phyloP scores from a whole-genome alignment of 2,888 invertebrate genomes.

The Drosophila paramelanica region DNA sequence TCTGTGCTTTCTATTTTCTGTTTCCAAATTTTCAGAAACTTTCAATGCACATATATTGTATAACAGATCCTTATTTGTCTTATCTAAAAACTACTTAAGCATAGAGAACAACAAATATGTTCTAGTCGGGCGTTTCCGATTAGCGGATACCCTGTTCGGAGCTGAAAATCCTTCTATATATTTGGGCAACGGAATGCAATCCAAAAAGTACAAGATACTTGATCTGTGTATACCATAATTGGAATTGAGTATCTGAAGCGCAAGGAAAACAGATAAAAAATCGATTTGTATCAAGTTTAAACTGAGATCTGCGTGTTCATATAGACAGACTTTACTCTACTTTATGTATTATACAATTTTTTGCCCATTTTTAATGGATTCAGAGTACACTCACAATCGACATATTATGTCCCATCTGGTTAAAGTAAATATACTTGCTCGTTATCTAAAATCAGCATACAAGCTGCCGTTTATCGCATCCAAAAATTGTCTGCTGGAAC shows the following conservation, averaged over 20 bases:
- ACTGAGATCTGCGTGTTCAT: no score
- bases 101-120: neutral
- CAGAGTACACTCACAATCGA: constrained; percentile 6
- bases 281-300: no score
- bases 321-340: no score
- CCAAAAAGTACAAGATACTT: no score
- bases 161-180: no score
- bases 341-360: no score
- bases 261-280: no score
- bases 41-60: neutral
- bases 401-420: constrained; percentile 33
- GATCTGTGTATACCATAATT: no score
- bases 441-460: constrained; percentile 44
- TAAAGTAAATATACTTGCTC: constrained; percentile 20
- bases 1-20: neutral
- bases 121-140: no score
- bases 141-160: no score
- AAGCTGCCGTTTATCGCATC: constrained; percentile 6
- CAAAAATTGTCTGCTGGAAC: constrained; percentile 6
- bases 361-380: neutral
- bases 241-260: no score
- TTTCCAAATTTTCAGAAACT: neutral
- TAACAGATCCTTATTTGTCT: neutral
- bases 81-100: constrained; percentile 3
- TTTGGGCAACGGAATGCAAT: no score